Evolutionary conservation across 2,888 invertebrate species (phyloP).

Genomic region (Synergus gifuensis): DNA sequence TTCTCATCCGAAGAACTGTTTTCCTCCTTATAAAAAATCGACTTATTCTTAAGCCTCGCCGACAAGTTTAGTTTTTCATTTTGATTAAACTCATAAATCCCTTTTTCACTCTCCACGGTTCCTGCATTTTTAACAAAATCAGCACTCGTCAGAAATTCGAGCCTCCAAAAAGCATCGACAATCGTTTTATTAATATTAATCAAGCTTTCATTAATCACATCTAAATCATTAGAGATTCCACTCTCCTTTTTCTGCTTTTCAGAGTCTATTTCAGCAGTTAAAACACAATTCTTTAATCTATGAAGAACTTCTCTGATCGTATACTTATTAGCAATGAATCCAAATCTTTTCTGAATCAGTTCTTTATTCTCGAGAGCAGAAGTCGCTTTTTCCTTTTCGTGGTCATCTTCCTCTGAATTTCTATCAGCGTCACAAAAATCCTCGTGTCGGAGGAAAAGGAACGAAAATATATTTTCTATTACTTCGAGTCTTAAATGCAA

Average conservation of each 20-base stretch:
- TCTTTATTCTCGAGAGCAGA: conserved; percentile 66
- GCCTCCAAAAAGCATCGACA: conserved; percentile 83
- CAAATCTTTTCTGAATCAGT: conserved; percentile 71
- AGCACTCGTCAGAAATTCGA: conserved; percentile 83
- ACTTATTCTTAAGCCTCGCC: conserved; percentile 54
- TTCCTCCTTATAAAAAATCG: conserved; percentile 64
- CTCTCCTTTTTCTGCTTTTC: conserved; percentile 71
- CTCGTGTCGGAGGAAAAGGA: conserved; percentile 84
- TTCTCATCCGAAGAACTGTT: conserved; percentile 64
- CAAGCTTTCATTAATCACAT: conserved; percentile 58
- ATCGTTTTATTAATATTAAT: conserved; percentile 70
- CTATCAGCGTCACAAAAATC: conserved; percentile 79
- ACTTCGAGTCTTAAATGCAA: conserved; percentile 79
- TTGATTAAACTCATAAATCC: conserved; percentile 11
- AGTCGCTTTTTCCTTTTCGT: conserved; percentile 76
- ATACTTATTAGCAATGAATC: conserved; percentile 82
- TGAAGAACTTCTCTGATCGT: conserved; percentile 81
- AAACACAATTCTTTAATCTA: conserved; percentile 80
- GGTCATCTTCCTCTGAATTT: conserved; percentile 78
- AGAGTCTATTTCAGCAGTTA: conserved; percentile 76
- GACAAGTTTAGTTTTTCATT: conserved; percentile 60
- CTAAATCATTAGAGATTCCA: conserved; percentile 56
- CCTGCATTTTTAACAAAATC: conserved; percentile 79
- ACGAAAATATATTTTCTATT: conserved; percentile 86
- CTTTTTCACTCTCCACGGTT: conserved; percentile 74